phyloP scores from a whole-genome alignment of 2,888 invertebrate genomes.

The Smittia sp. region DNA sequence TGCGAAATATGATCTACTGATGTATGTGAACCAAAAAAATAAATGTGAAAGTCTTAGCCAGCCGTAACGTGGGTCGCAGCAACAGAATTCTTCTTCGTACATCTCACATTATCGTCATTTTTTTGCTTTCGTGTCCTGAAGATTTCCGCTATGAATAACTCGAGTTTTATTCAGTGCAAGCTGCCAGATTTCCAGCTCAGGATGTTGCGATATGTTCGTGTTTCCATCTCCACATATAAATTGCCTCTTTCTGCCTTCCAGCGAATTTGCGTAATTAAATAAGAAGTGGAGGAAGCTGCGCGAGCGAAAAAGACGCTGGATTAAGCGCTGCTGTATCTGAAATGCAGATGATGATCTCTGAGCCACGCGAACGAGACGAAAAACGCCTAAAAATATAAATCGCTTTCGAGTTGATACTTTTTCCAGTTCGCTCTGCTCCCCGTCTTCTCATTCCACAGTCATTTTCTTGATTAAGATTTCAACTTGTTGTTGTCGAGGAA shows the following conservation, averaged over 20 bases:
- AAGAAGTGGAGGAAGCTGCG: background rate
- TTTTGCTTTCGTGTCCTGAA: conserved; percentile 3
- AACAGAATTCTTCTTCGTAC: background rate
- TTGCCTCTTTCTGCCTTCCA: background rate
- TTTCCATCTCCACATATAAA: conserved; percentile 10
- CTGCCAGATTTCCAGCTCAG: background rate
- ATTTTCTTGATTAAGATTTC: conserved; percentile 35
- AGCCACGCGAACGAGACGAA: conserved; percentile 34
- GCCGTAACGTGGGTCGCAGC: background rate
- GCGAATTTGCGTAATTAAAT: background rate
- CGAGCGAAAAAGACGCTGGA: background rate
- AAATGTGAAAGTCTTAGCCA: too few species aligned
- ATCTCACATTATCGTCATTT: background rate
- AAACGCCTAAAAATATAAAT: conserved; percentile 9
- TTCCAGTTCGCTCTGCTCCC: conserved; percentile 16
- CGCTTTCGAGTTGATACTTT: background rate
- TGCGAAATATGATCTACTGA: too few species aligned
- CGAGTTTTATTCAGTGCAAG: background rate
- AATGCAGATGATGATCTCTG: background rate
- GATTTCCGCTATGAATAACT: conserved; percentile 7
- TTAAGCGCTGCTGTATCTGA: background rate
- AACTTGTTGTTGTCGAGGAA: conserved; percentile 22
- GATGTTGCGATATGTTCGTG: conserved; percentile 5
- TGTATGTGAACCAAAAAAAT: too few species aligned
- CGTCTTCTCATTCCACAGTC: background rate